These are phyloP conservation scores for Apamea monoglypha DNA, from an alignment of 2,888 invertebrate species.

Conservation along the genomic window DNA sequence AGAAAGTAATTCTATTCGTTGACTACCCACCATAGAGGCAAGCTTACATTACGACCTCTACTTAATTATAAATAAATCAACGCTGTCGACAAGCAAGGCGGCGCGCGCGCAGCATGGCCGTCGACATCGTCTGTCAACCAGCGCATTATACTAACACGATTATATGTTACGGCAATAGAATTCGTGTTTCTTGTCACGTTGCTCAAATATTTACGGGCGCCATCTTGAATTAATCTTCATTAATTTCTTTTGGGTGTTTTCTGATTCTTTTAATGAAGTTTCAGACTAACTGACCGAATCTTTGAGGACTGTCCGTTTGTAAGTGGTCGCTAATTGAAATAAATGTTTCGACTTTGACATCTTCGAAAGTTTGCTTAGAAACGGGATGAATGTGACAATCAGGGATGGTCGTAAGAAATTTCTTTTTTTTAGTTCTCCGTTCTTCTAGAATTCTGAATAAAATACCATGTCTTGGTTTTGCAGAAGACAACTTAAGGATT, in stretches of 20 bases:
- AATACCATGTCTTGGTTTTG: background rate
- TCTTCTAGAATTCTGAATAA: background rate
- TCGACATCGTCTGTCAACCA: conserved; percentile 46
- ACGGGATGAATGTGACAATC: background rate
- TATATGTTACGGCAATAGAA: conserved; percentile 49
- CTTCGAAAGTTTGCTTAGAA: background rate
- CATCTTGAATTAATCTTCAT: conserved; percentile 14
- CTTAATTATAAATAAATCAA: conserved; percentile 62
- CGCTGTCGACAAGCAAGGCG: conserved; percentile 34
- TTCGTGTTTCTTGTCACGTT: conserved; percentile 50
- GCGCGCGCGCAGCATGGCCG: conserved; percentile 30
- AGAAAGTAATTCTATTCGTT: conserved; percentile 48
- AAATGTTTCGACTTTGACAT: conserved; percentile 2
- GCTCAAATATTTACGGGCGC: conserved; percentile 39
- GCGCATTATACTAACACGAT: conserved; percentile 49
- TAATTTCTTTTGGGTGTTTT: background rate
- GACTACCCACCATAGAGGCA: conserved; percentile 15
- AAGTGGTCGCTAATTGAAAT: conserved; percentile 12
- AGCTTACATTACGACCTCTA: conserved; percentile 44
- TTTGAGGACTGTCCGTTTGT: background rate
- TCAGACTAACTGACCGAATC: background rate
- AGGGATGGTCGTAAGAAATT: background rate
- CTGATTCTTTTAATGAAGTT: background rate
- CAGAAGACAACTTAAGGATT: background rate
- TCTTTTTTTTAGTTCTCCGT: background rate